Conservation (phyloP, 2,113 vertebrate genomes). For the Pseudorasbora parva region DNA sequence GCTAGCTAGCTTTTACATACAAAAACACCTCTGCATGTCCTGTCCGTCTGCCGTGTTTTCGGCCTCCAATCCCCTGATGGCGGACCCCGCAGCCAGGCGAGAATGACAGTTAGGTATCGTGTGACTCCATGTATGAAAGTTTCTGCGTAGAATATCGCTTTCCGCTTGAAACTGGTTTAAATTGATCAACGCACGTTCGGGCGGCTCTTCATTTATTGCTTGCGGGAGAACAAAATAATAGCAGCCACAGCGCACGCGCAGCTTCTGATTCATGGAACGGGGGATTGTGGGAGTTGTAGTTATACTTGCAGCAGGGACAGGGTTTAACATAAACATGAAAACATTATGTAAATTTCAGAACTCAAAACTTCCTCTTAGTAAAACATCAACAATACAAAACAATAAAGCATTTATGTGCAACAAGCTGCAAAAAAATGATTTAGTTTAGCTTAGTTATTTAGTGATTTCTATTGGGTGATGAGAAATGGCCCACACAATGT, state of each 20-base stretch:
- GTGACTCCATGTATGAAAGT: constrained; percentile 67
- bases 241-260: constrained; percentile 52
- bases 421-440: too few relatives aligned
- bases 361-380: too few relatives aligned
- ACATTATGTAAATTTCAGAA: too few relatives aligned
- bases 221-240: constrained; percentile 76
- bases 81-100: constrained; percentile 63
- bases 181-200: constrained; percentile 66
- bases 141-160: constrained; percentile 15
- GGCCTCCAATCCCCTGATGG: constrained; percentile 68
- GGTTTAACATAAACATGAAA: too few relatives aligned
- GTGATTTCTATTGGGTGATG: too few relatives aligned
- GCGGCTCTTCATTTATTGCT: constrained; percentile 74
- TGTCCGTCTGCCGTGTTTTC: constrained; percentile 73
- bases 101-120: constrained; percentile 60
- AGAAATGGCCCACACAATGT: too few relatives aligned
- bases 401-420: too few relatives aligned
- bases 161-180: constrained; percentile 67
- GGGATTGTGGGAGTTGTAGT: constrained; percentile 73
- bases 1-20: constrained; percentile 66
- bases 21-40: constrained; percentile 72
- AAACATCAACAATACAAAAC: too few relatives aligned
- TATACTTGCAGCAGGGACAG: background rate
- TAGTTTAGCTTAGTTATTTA: too few relatives aligned
- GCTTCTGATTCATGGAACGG: background rate